A percentile compares a stretch with the other conserved stretches of the same genome.
Conservation (phyloP, 2,888 invertebrate genomes). For the Suillia variegata region DNA sequence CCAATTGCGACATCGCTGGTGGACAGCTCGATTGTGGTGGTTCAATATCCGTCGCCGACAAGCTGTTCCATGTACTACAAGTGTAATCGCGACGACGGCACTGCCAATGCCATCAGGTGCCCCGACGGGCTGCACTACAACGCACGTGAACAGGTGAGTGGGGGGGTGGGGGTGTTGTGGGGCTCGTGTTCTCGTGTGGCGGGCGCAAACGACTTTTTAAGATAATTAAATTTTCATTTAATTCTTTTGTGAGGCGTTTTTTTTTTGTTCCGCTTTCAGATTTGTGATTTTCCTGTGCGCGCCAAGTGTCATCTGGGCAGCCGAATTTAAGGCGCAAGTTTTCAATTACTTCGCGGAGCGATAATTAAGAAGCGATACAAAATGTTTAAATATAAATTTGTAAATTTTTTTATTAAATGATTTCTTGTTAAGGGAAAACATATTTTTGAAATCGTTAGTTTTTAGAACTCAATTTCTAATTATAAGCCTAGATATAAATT, state of each 20-base stretch:
- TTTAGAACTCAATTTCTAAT: too few relatives aligned
- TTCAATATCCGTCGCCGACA: slow-evolving; percentile 32
- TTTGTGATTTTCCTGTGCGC: slow-evolving; percentile 23
- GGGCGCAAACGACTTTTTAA: too few relatives aligned
- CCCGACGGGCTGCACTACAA: slow-evolving; percentile 33
- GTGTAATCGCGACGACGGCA: slow-evolving; percentile 35
- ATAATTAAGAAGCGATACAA: too few relatives aligned
- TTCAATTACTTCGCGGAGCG: too few relatives aligned
- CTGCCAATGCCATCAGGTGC: slow-evolving; percentile 27
- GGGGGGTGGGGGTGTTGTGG: not conserved
- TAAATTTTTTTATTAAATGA: too few relatives aligned
- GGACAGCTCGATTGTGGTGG: slow-evolving; percentile 6
- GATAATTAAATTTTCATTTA: not conserved
- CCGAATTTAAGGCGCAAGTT: not conserved
- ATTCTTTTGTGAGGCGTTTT: not conserved
- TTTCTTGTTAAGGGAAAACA: too few relatives aligned
- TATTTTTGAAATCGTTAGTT: too few relatives aligned
- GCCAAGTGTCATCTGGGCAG: slow-evolving; percentile 19
- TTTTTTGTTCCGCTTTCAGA: slow-evolving; percentile 10
- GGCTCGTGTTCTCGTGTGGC: not conserved
- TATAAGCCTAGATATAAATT: too few relatives aligned
- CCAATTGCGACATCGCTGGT: slow-evolving; percentile 14
- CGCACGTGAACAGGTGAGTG: slow-evolving; percentile 26
- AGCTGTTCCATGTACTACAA: slow-evolving; percentile 35
- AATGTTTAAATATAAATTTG: too few relatives aligned